Evolutionary conservation across 30 jellyfish, hydroid and myxozoan genomes (phyloP).

Genomic region (Rhopilema esculentum): DNA sequence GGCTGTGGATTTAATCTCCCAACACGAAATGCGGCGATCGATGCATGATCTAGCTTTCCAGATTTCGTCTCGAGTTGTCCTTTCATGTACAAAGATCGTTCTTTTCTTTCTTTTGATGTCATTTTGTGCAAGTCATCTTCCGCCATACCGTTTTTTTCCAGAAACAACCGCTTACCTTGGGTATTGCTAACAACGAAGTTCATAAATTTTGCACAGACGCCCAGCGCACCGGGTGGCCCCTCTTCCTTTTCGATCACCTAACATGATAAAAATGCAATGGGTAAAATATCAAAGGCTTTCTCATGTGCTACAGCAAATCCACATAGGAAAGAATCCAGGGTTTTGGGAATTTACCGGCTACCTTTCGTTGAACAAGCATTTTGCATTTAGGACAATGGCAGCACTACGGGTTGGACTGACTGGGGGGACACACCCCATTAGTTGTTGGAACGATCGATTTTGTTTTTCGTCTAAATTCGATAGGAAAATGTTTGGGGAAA

Average conservation of each 20-base stretch:
- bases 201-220: constrained; percentile 84
- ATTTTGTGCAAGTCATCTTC: constrained; percentile 33
- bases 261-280: background rate
- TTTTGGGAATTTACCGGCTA: no score
- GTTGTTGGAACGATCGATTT: no score
- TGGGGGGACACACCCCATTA: no score
- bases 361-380: no score
- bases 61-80: constrained; percentile 60
- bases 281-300: background rate
- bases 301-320: background rate
- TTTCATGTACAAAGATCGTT: constrained; percentile 42
- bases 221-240: constrained; percentile 75
- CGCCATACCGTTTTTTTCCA: constrained; percentile 53
- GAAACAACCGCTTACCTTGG: constrained; percentile 56
- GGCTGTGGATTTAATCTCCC: constrained; percentile 58
- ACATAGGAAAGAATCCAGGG: background rate
- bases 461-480: no score
- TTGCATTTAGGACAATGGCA: no score
- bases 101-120: constrained; percentile 71
- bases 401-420: no score
- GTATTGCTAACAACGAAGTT: constrained; percentile 76
- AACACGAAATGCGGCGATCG: constrained; percentile 85
- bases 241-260: constrained; percentile 53
- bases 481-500: no score
- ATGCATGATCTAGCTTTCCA: constrained; percentile 94